These are phyloP conservation scores for Phataginus tetradactyla DNA, from an alignment of 2,797 vertebrate species.

Conservation along the genomic window DNA sequence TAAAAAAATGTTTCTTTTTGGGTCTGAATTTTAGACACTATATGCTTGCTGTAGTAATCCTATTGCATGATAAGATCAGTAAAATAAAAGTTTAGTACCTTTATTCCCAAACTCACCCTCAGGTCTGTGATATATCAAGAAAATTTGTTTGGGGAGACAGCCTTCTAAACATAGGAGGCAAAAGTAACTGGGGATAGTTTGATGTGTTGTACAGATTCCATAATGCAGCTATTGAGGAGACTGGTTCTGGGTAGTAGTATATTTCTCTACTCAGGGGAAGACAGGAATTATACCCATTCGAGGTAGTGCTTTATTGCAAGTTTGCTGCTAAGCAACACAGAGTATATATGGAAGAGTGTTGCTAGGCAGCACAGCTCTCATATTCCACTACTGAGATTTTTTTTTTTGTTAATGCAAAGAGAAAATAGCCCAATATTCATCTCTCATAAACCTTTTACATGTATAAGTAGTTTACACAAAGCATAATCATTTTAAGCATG, in stretches of 20 bases:
- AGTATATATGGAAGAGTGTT: constrained; percentile 49
- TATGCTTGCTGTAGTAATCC: not conserved
- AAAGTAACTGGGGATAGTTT: not conserved
- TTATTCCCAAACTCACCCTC: not conserved
- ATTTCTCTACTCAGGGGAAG: not conserved
- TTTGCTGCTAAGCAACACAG: constrained; percentile 69
- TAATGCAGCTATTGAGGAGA: not conserved
- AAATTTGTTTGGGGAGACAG: not conserved
- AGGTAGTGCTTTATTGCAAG: constrained; percentile 37
- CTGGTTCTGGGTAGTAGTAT: not conserved
- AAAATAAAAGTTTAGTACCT: not conserved
- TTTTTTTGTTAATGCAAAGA: constrained; percentile 14
- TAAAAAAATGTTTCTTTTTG: not conserved
- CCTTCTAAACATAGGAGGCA: not conserved
- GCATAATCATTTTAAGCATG: not conserved
- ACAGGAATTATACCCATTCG: not conserved
- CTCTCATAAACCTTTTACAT: constrained; percentile 1
- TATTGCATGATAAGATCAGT: not conserved
- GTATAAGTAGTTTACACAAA: not conserved
- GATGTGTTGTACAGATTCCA: not conserved
- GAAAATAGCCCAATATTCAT: not conserved
- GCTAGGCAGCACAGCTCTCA: constrained; percentile 60
- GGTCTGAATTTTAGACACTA: not conserved
- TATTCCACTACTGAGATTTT: not conserved
- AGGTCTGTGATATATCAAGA: not conserved